phyloP scores from a whole-genome alignment of 2,888 invertebrate genomes.

The Eristalis pertinax region DNA sequence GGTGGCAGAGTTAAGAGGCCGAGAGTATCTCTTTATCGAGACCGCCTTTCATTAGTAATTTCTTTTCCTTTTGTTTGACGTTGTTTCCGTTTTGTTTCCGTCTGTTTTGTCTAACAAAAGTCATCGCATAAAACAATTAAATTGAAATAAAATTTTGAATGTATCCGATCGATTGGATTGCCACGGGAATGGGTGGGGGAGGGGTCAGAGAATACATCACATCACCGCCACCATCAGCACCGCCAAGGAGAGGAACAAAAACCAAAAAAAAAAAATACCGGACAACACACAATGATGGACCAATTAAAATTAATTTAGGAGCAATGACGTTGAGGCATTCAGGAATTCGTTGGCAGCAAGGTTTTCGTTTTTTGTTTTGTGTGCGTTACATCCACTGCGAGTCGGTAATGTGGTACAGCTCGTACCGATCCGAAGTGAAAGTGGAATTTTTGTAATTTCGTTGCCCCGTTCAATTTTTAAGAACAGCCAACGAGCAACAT shows the following conservation, averaged over 20 bases:
- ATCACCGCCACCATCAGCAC: neutral
- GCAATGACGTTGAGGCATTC: conserved; percentile 61
- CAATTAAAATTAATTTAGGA: conserved; percentile 70
- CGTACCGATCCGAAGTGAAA: conserved; percentile 37
- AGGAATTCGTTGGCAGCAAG: conserved; percentile 21
- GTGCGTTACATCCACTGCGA: neutral
- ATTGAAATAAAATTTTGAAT: conserved; percentile 54
- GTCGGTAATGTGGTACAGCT: conserved; percentile 4
- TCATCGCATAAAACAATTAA: conserved; percentile 69
- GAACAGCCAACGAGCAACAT: conserved; percentile 12
- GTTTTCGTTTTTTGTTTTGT: conserved; percentile 1
- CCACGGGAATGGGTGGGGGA: neutral
- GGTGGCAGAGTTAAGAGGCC: neutral
- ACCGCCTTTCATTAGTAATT: conserved; percentile 51
- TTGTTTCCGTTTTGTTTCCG: too few species aligned
- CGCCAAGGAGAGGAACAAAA: neutral
- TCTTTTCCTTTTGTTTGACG: conserved; percentile 11
- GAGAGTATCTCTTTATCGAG: conserved; percentile 31
- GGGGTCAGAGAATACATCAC: too few species aligned
- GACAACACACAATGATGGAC: conserved; percentile 34
- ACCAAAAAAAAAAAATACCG: neutral
- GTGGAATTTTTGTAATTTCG: conserved; percentile 43
- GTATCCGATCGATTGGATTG: conserved; percentile 11
- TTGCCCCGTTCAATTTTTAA: neutral
- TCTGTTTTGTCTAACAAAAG: conserved; percentile 46